These are phyloP conservation scores for Agonum fuliginosum DNA, from an alignment of 2,888 invertebrate species.

Conservation along the genomic window DNA sequence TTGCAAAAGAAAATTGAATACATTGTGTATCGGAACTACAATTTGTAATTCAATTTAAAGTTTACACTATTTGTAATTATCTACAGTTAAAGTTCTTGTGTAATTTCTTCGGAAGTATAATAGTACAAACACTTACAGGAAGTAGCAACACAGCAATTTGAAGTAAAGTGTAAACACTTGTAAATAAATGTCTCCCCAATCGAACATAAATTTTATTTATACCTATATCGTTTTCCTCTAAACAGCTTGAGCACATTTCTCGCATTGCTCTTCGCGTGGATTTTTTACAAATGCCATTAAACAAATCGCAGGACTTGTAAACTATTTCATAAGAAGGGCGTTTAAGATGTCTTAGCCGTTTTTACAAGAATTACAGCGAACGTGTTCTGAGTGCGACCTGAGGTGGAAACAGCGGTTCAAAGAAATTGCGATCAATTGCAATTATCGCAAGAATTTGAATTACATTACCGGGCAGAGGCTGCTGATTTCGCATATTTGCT, in stretches of 20 bases:
- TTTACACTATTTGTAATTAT: no score
- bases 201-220: conserved; percentile 18
- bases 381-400: conserved; percentile 7
- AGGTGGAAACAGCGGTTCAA: background rate
- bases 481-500: no score
- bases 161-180: background rate
- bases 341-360: conserved; percentile 47
- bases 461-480: background rate
- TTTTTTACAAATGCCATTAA: conserved; percentile 25
- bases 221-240: background rate
- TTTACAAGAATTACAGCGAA: conserved; percentile 24
- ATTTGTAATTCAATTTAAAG: no score
- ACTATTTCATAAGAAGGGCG: conserved; percentile 51
- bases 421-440: conserved; percentile 27
- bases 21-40: no score
- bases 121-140: no score
- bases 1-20: no score
- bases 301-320: conserved; percentile 43
- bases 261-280: background rate
- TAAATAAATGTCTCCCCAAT: background rate
- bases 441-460: conserved; percentile 12
- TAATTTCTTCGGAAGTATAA: no score
- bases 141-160: no score
- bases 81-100: no score
- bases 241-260: conserved; percentile 9